Conservation (phyloP, 2,113 vertebrate genomes). For the Emydura subglobosa region DNA sequence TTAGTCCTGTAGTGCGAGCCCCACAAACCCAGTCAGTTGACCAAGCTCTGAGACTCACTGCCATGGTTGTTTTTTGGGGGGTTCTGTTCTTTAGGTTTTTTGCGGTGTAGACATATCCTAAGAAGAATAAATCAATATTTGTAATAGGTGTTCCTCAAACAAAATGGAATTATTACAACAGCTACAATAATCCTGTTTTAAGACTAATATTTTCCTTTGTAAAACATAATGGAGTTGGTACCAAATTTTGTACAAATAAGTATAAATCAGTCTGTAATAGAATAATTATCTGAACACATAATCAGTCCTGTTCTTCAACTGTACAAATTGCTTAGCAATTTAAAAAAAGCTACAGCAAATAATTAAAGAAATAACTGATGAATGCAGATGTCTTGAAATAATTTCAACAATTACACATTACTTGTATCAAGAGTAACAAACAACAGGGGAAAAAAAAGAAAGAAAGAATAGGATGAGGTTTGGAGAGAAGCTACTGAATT, state of each 20-base stretch:
- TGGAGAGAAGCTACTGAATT: not conserved
- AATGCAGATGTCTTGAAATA: not conserved
- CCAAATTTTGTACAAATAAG: not conserved
- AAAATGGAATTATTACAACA: not conserved
- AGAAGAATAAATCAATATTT: not conserved
- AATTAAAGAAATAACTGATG: not conserved
- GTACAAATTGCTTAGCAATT: not conserved
- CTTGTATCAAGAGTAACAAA: not conserved
- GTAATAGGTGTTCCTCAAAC: not conserved
- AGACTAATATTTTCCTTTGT: not conserved
- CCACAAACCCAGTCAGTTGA: too few relatives aligned
- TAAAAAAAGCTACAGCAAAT: constrained; percentile 1
- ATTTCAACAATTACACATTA: constrained; percentile 12
- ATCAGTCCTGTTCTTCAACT: not conserved
- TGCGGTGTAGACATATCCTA: too few relatives aligned
- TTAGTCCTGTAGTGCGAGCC: too few relatives aligned
- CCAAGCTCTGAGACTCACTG: too few relatives aligned
- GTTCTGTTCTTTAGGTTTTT: too few relatives aligned
- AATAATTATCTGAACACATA: not conserved
- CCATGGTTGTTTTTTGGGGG: too few relatives aligned
- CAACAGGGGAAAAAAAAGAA: not conserved
- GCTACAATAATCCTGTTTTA: not conserved
- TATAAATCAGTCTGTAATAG: not conserved
- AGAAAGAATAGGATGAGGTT: not conserved
- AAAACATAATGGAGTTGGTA: not conserved